Base-by-base conservation (phyloP, 1,140 invertebrate species). In the Trialeurodes vaporariorum region DNA sequence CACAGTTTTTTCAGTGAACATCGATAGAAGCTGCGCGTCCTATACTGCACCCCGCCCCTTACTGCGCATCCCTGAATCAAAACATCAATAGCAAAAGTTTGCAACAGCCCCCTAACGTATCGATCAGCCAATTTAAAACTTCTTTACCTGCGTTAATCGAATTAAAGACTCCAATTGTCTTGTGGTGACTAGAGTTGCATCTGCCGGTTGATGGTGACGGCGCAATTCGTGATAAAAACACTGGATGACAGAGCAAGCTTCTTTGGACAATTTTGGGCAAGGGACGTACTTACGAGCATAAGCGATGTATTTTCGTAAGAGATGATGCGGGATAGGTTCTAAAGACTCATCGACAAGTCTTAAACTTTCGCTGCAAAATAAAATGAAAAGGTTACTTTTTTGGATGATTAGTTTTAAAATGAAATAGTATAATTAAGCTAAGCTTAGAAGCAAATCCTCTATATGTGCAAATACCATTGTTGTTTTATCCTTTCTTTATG, bases 101-200 rank as follows among this genome's bases (percentile, higher is more conserved):
- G n/a, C n/a, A n/a, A n/a, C n/a, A n/a, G n/a, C n/a, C n/a, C n/a
- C n/a, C n/a, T n/a, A n/a, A n/a, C n/a, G n/a, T n/a, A n/a, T n/a
- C n/a, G n/a, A n/a, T n/a, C n/a, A n/a, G n/a, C 23, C 23, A 23
- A 2, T 17, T 23, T 12, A 62, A 40, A 24, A n/a, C 64, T 24
- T 61, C 68, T 26, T 72, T 79, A 88, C 88, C 81, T 94, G 87
- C 17, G 93, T 90, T 1, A 98, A 80, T 74, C 94, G 78, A 49
- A 96, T 90, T 61, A 97, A 82, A 9, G 93, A 94, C 81, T 95
- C 90, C 26, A 96, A 81, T 75, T 96, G 92, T 66, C 93, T 80
- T 1, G 85, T 87, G 9, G 91, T 96, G 49, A 95, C 86, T 1
- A 91, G 91, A 13, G 85, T 85, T 23, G 80, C 80, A 72, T 84